Conservation (phyloP, 2,888 invertebrate species). For the Latrodectus elegans region DNA sequence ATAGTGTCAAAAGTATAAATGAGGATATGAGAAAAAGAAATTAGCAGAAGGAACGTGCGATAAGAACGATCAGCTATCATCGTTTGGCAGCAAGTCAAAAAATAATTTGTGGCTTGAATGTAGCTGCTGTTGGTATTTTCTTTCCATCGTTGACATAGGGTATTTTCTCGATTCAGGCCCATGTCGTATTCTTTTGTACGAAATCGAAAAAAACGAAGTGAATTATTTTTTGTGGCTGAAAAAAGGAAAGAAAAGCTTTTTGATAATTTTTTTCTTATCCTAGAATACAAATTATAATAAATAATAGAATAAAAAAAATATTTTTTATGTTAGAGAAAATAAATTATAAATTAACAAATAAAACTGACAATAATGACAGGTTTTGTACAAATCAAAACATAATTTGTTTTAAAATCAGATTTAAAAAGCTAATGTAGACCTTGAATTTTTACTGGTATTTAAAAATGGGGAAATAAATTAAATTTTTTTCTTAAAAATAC, state of each 20-base stretch:
- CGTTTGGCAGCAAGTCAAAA: conserved; percentile 56
- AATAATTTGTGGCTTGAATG: conserved; percentile 14
- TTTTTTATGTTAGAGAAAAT: no score
- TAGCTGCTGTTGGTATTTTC: conserved; percentile 8
- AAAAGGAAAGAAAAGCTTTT: neutral
- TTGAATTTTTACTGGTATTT: no score
- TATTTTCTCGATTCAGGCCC: conserved; percentile 27
- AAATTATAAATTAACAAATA: no score
- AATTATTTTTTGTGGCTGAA: conserved; percentile 16
- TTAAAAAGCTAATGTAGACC: no score
- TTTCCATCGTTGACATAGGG: conserved; percentile 16
- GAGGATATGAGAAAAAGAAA: neutral
- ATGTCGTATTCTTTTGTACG: conserved; percentile 56
- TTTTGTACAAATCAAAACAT: no score
- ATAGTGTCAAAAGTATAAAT: neutral
- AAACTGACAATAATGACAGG: no score
- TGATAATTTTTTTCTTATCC: neutral
- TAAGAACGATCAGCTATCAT: neutral
- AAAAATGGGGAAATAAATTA: no score
- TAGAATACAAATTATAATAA: no score
- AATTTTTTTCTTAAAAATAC: no score
- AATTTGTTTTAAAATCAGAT: no score
- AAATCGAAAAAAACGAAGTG: conserved; percentile 7
- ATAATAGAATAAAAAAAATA: no score
- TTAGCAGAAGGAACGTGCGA: neutral